phyloP scores from a whole-genome alignment of 1,140 invertebrate genomes.

The Ctenoplectra terminalis region DNA sequence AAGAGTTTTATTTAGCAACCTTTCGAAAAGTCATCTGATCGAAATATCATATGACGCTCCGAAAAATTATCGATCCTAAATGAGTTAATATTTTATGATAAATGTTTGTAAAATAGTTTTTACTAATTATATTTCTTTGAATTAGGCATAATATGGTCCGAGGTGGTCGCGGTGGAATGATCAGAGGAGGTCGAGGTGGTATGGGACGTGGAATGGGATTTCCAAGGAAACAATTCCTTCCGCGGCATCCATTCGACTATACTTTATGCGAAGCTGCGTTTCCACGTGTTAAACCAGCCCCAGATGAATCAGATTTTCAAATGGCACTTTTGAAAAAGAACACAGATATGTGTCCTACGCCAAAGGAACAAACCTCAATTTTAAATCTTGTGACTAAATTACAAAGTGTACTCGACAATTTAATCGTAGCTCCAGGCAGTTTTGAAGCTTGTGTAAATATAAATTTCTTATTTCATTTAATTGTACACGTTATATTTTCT shows the following conservation, averaged over 20 bases:
- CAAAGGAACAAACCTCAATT: conserved; percentile 94
- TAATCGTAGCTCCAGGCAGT: conserved; percentile 95
- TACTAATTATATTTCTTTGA: background rate
- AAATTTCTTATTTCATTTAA: conserved; percentile 24
- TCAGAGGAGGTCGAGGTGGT: conserved; percentile 85
- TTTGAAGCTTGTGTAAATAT: conserved; percentile 97
- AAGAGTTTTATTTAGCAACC: too few relatives aligned
- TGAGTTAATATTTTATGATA: background rate
- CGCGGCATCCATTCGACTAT: conserved; percentile 95
- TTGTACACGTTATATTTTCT: background rate
- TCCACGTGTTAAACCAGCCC: conserved; percentile 91
- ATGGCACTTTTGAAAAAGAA: conserved; percentile 63
- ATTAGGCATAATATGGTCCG: conserved; percentile 82
- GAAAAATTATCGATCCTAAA: too few relatives aligned
- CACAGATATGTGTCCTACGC: conserved; percentile 85
- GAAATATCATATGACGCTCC: too few relatives aligned
- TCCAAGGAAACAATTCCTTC: conserved; percentile 88
- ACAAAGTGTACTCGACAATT: conserved; percentile 95
- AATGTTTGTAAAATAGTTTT: conserved; percentile 3
- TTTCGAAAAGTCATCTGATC: too few relatives aligned
- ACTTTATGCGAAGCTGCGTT: conserved; percentile 94
- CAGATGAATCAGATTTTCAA: conserved; percentile 83
- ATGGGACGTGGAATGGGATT: conserved; percentile 89
- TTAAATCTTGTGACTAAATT: conserved; percentile 96
- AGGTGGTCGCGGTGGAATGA: conserved; percentile 84